Percentiles rank a stretch among this genome's conserved stretches.
phyloP scores from a whole-genome alignment of 2,113 vertebrate genomes.

The Phyllostomus discolor region DNA sequence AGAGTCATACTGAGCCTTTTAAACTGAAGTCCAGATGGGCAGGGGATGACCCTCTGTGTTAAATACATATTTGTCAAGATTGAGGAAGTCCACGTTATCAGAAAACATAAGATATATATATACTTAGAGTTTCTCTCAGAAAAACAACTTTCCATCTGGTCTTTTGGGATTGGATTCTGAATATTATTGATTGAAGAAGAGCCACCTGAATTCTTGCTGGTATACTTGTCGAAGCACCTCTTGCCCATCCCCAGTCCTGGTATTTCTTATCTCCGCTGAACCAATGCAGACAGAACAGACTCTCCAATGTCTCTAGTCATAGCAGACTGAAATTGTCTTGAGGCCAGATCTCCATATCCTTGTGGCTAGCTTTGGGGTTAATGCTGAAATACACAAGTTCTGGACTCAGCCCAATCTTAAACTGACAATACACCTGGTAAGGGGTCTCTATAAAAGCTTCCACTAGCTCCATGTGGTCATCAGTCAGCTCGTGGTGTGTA shows the following conservation, averaged over 20 bases:
- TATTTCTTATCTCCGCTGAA: conserved; percentile 89
- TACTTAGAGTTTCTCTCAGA: conserved; percentile 90
- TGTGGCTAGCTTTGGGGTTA: conserved; percentile 71
- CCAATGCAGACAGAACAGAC: conserved; percentile 89
- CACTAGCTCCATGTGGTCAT: conserved; percentile 86
- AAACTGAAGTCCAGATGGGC: conserved; percentile 84
- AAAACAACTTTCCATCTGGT: conserved; percentile 92
- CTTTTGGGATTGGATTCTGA: conserved; percentile 84
- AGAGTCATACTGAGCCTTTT: background rate
- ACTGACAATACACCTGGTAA: conserved; percentile 89
- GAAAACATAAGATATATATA: conserved; percentile 89
- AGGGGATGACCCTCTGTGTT: conserved; percentile 90
- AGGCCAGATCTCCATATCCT: conserved; percentile 82
- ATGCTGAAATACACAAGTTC: conserved; percentile 88
- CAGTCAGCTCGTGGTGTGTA: conserved; percentile 81
- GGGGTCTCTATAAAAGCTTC: conserved; percentile 87
- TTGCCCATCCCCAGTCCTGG: background rate
- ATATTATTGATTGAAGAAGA: conserved; percentile 90
- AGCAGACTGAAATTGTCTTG: conserved; percentile 90
- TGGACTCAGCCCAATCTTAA: conserved; percentile 88
- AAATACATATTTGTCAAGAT: conserved; percentile 88
- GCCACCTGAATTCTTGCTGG: conserved; percentile 84
- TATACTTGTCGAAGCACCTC: conserved; percentile 85
- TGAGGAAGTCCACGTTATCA: conserved; percentile 84
- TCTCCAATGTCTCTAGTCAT: conserved; percentile 88